Evolutionary conservation across 2,113 vertebrate genomes (phyloP).

Genomic region (Tretioscincus oriximinensis): DNA sequence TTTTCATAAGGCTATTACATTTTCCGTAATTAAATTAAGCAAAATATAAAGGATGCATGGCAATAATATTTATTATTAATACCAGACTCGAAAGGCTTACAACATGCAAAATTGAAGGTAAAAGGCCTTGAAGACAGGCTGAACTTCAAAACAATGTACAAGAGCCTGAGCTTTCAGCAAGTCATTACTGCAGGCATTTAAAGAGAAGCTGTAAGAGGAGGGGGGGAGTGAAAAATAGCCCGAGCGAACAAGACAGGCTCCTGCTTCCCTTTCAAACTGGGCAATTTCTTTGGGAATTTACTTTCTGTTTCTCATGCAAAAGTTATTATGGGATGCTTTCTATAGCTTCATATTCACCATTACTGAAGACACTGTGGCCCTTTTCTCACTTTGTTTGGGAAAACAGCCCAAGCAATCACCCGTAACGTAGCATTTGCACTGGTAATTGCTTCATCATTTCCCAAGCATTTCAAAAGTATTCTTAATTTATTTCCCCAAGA

Average conservation of each 20-base stretch:
- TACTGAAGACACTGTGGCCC: too few species aligned
- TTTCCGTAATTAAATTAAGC: conserved; percentile 83
- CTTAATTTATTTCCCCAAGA: too few species aligned
- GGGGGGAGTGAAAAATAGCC: conserved; percentile 53
- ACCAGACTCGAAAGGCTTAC: conserved; percentile 76
- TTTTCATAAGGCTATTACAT: conserved; percentile 87
- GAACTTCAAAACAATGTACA: conserved; percentile 64
- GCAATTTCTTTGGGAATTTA: not conserved
- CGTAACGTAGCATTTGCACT: too few species aligned
- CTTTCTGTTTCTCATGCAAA: not conserved
- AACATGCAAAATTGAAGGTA: conserved; percentile 67
- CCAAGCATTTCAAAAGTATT: too few species aligned
- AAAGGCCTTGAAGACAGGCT: conserved; percentile 67
- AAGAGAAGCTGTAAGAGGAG: conserved; percentile 40
- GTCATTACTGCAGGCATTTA: conserved; percentile 39
- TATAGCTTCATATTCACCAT: not conserved
- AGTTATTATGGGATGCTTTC: not conserved
- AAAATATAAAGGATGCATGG: conserved; percentile 79
- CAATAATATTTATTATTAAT: conserved; percentile 86
- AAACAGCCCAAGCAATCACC: too few species aligned
- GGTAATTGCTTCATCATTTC: too few species aligned
- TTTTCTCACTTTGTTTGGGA: too few species aligned
- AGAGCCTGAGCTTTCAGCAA: conserved; percentile 58
- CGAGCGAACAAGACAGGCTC: conserved; percentile 23
- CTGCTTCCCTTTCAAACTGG: conserved; percentile 18